A percentile compares a stretch with the other conserved stretches of the same genome.
These are phyloP conservation scores for Ifrita kowaldi DNA, from an alignment of 2,113 vertebrate genomes.

Conservation along the genomic window DNA sequence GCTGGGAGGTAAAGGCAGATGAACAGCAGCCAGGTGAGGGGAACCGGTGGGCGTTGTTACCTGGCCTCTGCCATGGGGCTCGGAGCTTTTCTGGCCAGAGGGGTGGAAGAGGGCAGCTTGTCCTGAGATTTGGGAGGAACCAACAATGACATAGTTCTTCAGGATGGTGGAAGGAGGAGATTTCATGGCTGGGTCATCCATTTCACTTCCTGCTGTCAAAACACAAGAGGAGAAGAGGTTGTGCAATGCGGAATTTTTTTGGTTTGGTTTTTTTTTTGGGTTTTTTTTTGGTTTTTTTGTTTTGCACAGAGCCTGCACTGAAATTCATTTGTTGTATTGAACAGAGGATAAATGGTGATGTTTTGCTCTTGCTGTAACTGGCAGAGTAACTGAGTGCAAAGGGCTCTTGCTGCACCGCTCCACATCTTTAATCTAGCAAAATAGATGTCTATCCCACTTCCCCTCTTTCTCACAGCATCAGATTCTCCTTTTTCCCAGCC, in stretches of 20 bases:
- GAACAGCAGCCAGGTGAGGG: conserved; percentile 83
- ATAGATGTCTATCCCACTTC: neutral
- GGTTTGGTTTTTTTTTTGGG: too few relatives aligned
- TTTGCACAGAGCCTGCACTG: neutral
- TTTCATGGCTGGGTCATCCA: conserved; percentile 71
- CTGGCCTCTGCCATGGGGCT: conserved; percentile 76
- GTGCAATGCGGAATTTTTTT: neutral
- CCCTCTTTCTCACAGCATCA: neutral
- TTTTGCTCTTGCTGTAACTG: neutral
- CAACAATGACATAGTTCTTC: conserved; percentile 74
- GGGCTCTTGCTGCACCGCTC: neutral
- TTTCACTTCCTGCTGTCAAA: conserved; percentile 47
- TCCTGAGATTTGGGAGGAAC: conserved; percentile 76
- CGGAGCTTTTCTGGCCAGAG: conserved; percentile 67
- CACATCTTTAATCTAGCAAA: neutral
- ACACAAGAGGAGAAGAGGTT: neutral
- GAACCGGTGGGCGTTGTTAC: conserved; percentile 86
- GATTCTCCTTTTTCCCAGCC: neutral
- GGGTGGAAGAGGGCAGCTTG: conserved; percentile 73
- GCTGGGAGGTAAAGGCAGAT: conserved; percentile 88
- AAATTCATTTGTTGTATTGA: neutral
- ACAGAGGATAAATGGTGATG: neutral
- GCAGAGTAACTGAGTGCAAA: neutral
- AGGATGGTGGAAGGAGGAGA: conserved; percentile 78
- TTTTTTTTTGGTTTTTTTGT: too few relatives aligned